Evolutionary conservation across 2,888 invertebrate species (phyloP), one percentile per base, ranked within the genome.

Genomic region (Harpalus rubripes): DNA sequence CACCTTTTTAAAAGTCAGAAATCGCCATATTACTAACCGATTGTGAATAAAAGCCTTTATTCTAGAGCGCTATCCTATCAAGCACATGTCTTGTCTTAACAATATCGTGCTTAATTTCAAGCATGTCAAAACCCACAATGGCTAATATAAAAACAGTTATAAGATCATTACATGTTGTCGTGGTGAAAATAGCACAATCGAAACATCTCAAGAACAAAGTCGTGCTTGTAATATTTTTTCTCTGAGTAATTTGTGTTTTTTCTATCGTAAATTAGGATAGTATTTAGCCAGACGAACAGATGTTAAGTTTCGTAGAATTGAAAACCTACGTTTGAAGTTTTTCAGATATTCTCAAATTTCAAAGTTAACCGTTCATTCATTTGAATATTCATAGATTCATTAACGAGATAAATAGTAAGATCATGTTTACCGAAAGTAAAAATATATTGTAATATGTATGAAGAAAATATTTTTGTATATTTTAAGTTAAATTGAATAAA

Each of bases 261-360:
- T 74, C 44, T 18, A 15, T 32, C 41, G 39, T 39, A 32, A 68
- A 32, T 68, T 68, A 68, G 15, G 32, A 7, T 39, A 39, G 32
- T 39, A 63, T 22, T 63, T 2, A 22, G 16, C 15, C 63, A 68
- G 41, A 68, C 44, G 44, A 12, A 8, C 41, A 68, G 68, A 39
- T 15, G 41, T 16, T 41, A 44, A 68, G 10, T 52, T 76, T 76
- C 76, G 22, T 15, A 52, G 76, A 76, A 76, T 76, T 76, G 56
- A 78, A 78, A 78, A 78, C 76, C 44, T 39, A 58, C 26, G 58
- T 22, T 78, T 15, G 58, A 8, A 56, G 15, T 76, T 78, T 58
- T 78, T 26, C 26, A 41, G 68, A 78, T 16, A 78, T 58, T 78
- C 78, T 78, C 78, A 78, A 58, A 78, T 78, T 78, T 78, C 78